Evolutionary conservation across 2,797 vertebrate species (phyloP).

Genomic region (Acanthurus lineatus): DNA sequence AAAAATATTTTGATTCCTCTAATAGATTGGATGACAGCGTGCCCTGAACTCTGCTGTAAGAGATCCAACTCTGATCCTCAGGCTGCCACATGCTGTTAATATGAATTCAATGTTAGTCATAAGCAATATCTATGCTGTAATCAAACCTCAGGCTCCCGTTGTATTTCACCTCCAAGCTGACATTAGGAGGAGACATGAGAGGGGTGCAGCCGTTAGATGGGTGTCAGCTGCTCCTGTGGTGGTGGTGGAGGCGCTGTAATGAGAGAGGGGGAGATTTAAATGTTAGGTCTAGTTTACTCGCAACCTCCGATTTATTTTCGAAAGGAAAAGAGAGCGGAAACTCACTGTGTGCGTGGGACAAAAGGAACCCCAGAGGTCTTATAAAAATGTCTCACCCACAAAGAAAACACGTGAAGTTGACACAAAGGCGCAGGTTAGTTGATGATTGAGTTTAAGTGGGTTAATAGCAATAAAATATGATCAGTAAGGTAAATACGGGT

Average conservation of each 20-base stretch:
- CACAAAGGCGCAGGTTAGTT: slow-evolving; percentile 2
- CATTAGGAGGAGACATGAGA: slow-evolving; percentile 5
- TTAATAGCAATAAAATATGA: slow-evolving; percentile 38
- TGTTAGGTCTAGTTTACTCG: slow-evolving; percentile 49
- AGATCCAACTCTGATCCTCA: not conserved
- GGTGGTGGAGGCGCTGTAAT: slow-evolving; percentile 58
- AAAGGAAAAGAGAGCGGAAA: slow-evolving; percentile 53
- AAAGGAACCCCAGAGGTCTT: slow-evolving; percentile 39
- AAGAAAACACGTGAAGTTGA: slow-evolving; percentile 44
- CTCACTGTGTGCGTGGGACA: slow-evolving; percentile 24
- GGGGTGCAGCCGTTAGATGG: slow-evolving; percentile 37
- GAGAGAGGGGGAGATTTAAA: slow-evolving; percentile 57
- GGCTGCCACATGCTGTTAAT: not conserved
- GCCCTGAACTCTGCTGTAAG: not conserved
- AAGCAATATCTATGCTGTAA: not conserved
- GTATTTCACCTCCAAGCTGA: not conserved
- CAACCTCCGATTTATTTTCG: slow-evolving; percentile 55
- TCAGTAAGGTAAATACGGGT: slow-evolving; percentile 28
- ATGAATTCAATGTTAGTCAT: not conserved
- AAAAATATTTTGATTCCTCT: not conserved
- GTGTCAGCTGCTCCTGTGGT: slow-evolving; percentile 61
- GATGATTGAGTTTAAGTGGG: not conserved
- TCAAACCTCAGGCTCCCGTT: not conserved
- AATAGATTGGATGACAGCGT: slow-evolving; percentile 2
- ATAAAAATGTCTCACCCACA: slow-evolving; percentile 51